These are phyloP conservation scores for Apodemia hepburni DNA, from an alignment of 2,888 invertebrate species.

Conservation along the genomic window DNA sequence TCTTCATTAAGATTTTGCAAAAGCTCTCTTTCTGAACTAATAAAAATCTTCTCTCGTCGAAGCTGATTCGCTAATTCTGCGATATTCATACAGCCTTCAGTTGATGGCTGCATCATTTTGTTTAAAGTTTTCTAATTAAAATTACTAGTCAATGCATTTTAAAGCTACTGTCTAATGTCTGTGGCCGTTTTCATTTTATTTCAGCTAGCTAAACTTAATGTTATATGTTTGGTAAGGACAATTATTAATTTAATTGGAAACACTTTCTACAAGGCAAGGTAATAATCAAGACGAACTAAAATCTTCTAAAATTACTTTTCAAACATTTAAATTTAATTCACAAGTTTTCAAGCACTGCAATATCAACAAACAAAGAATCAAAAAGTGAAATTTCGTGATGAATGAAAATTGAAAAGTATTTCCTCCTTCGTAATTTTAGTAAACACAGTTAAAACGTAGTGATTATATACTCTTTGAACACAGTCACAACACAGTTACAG, in stretches of 20 bases:
- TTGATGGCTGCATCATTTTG: slow-evolving; percentile 71
- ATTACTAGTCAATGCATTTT: slow-evolving; percentile 40
- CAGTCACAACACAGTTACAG: too few species aligned
- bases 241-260: neutral
- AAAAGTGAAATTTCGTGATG: neutral
- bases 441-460: neutral
- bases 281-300: neutral
- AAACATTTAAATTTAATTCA: neutral
- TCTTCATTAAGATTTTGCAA: slow-evolving; percentile 88
- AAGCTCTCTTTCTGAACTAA: slow-evolving; percentile 91
- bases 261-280: neutral
- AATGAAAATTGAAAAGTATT: slow-evolving; percentile 22
- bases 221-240: neutral
- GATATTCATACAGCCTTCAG: slow-evolving; percentile 73
- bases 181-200: slow-evolving; percentile 31
- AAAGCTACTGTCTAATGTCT: slow-evolving; percentile 28
- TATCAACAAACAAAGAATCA: neutral
- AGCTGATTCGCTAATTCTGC: slow-evolving; percentile 81
- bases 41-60: slow-evolving; percentile 92
- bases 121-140: slow-evolving; percentile 6
- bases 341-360: neutral
- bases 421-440: slow-evolving; percentile 13
- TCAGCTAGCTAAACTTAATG: slow-evolving; percentile 15
- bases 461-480: too few species aligned
- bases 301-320: neutral